These are phyloP conservation scores for Hippopotamus amphibius DNA, from an alignment of 2,113 vertebrate genomes.

Conservation along the genomic window DNA sequence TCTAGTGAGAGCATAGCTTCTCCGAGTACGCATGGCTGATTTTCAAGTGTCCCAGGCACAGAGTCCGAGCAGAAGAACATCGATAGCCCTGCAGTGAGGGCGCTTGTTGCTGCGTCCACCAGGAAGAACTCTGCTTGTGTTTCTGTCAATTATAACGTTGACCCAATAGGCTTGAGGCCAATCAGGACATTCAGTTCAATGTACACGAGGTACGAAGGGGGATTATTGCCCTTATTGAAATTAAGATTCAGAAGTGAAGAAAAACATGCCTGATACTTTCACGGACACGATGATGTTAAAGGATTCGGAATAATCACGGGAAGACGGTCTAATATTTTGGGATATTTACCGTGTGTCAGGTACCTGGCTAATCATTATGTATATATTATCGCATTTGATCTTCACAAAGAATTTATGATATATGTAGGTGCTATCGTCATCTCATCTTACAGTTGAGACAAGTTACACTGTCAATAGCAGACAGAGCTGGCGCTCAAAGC, in stretches of 20 bases:
- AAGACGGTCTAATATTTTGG: not conserved
- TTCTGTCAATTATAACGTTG: not conserved
- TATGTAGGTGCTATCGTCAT: not conserved
- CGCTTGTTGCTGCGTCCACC: not conserved
- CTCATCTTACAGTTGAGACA: not conserved
- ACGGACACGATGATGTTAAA: not conserved
- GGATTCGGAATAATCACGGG: not conserved
- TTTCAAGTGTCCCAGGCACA: not conserved
- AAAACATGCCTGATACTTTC: not conserved
- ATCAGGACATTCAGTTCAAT: not conserved
- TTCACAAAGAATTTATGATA: not conserved
- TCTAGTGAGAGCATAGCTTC: slow-evolving; percentile 49
- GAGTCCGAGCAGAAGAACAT: not conserved
- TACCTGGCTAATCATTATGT: not conserved
- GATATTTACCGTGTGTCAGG: not conserved
- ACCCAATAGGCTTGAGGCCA: not conserved
- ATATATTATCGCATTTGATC: not conserved
- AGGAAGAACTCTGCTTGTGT: not conserved
- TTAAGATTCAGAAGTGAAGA: not conserved
- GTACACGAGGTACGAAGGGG: not conserved
- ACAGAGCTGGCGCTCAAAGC: not conserved
- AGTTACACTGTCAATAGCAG: not conserved
- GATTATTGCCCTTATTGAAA: not conserved
- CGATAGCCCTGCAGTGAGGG: not conserved
- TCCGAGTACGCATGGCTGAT: slow-evolving; percentile 21